Base-by-base conservation (phyloP, 2,113 vertebrate species). In the rabbit (Oryctolagus cuniculus) region DNA sequence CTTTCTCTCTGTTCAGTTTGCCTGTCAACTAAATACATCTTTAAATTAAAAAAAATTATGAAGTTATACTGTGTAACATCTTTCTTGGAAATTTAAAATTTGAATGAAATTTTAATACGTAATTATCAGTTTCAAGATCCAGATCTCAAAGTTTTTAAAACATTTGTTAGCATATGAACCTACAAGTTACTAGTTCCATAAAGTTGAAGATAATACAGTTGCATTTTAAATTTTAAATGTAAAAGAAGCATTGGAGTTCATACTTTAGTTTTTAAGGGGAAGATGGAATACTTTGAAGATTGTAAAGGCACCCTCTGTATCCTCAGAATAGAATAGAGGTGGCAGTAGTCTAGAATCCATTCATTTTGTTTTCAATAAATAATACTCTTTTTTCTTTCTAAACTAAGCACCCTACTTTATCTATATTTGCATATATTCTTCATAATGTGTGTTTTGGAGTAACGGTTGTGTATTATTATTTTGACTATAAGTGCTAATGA, bases 101-200 rank as follows among this genome's bases (percentile, higher is more conserved):
- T 70, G 66, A 89, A 27, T 51, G 63, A 64, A 1, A 55, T 38
- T 66, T 93, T 95, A 67, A 83, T 87, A 83, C 66, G 66, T 38
- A 89, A 69, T 51, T 63, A 66, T 58, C 34, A 86, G 25, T 90
- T 92, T 77, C 16, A 83, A 72, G 17, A 44, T 69, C 19, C 9
- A 58, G 55, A 17, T 86, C 22, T 70, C 27, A 89, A 67, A 51
- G 5, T 27, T 27, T 86, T 3, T 88, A 1, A 70, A 77, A 2
- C 51, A 63, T 91, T 38, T 89, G 11, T 85, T 89, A 13, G 16
- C 44, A 55, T 93, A 75, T 27, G 51, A 55, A 93, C 10, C 5
- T 85, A 38, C 4, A 77, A 34, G 34, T 83, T 94, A 87, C 53
- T 92, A 53, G 6, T 90, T 72, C 8, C 17, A 10, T 77, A 63